Percentiles rank a stretch among this genome's conserved stretches.
phyloP scores from a whole-genome alignment of 2,797 vertebrate species.

The Diplodus puntazzo region DNA sequence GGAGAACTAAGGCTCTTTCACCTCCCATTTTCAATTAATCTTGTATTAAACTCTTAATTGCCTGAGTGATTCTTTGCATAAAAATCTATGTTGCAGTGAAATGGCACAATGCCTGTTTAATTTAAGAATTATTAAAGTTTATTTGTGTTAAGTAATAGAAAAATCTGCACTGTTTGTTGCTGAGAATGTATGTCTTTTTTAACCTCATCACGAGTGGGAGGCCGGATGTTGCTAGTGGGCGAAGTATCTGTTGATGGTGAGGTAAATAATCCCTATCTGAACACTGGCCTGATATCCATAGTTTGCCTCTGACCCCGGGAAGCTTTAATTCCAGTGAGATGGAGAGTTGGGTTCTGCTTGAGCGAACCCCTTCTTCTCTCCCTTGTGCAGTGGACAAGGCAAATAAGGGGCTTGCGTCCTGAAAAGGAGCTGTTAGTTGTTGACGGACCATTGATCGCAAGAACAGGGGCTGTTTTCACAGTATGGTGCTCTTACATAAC shows the following conservation, averaged over 20 bases:
- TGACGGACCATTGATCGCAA: conserved; percentile 71
- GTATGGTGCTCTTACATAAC: conserved; percentile 63
- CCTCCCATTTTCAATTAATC: conserved; percentile 5
- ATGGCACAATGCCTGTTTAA: neutral
- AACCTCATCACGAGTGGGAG: conserved; percentile 3
- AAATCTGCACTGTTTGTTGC: conserved; percentile 5
- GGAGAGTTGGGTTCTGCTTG: conserved; percentile 56
- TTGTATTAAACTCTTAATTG: conserved; percentile 7
- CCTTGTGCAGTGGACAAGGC: conserved; percentile 62
- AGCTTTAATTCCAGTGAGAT: conserved; percentile 68
- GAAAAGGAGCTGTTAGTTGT: conserved; percentile 69
- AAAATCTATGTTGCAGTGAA: conserved; percentile 13
- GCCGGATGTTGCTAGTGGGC: conserved; percentile 26
- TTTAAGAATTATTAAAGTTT: neutral
- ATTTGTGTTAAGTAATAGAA: conserved; percentile 1
- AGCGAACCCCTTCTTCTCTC: conserved; percentile 53
- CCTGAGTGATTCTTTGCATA: conserved; percentile 16
- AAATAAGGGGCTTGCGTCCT: conserved; percentile 73
- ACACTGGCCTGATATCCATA: conserved; percentile 34
- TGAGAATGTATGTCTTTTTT: conserved; percentile 24
- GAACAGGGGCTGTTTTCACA: conserved; percentile 71
- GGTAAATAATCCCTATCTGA: conserved; percentile 55
- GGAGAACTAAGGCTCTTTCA: conserved; percentile 8
- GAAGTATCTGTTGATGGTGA: conserved; percentile 31
- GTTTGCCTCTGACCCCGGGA: conserved; percentile 50